phyloP scores from a whole-genome alignment of 2,888 invertebrate genomes.

The Schrankia costaestrigalis region DNA sequence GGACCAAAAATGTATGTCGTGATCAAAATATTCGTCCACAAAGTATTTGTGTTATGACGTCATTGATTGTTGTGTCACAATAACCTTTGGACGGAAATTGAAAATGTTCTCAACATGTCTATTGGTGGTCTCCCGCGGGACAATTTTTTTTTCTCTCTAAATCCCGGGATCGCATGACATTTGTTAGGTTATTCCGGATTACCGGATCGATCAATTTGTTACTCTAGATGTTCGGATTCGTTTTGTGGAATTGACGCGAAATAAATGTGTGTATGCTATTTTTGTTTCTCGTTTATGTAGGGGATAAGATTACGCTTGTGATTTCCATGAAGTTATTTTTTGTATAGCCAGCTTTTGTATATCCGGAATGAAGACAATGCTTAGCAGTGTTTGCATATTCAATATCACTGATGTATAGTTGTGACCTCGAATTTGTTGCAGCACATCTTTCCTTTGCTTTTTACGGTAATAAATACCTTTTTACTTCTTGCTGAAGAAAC shows the following conservation, averaged over 20 bases:
- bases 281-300: too few relatives aligned
- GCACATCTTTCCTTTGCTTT: too few relatives aligned
- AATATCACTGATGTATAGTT: too few relatives aligned
- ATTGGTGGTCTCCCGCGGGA: slow-evolving; percentile 7
- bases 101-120: slow-evolving; percentile 23
- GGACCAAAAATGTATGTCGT: slow-evolving; percentile 8
- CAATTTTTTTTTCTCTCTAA: slow-evolving; percentile 10
- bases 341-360: too few relatives aligned
- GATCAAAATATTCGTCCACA: slow-evolving; percentile 22
- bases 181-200: slow-evolving; percentile 12
- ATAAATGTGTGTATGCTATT: not conserved
- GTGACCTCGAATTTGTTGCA: too few relatives aligned
- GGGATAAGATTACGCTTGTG: too few relatives aligned
- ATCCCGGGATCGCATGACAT: slow-evolving; percentile 15
- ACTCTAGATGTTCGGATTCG: slow-evolving; percentile 8
- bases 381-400: too few relatives aligned
- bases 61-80: slow-evolving; percentile 7
- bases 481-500: too few relatives aligned
- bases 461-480: too few relatives aligned
- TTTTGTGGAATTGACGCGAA: slow-evolving; percentile 4
- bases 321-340: too few relatives aligned
- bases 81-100: slow-evolving; percentile 25
- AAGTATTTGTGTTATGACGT: slow-evolving; percentile 9
- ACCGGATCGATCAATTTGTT: slow-evolving; percentile 20
- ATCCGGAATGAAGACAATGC: too few relatives aligned